Evolutionary conservation across 2,113 vertebrate genomes (phyloP).

Genomic region (Zosterops japonicus): DNA sequence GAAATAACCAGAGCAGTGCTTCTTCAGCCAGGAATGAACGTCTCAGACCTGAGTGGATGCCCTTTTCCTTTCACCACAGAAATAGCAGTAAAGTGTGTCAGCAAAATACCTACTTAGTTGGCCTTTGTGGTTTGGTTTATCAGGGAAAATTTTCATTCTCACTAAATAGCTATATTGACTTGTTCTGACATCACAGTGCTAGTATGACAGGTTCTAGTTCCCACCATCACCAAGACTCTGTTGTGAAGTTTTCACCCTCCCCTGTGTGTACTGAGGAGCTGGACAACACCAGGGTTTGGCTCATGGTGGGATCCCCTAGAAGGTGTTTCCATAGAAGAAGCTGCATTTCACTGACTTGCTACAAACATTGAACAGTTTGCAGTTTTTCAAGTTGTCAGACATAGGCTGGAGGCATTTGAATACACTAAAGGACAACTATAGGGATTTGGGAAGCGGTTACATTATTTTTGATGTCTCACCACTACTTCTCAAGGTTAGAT

Average conservation of each 20-base stretch:
- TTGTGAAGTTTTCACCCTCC: not conserved
- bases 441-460: not conserved
- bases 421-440: not conserved
- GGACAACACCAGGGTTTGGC: not conserved
- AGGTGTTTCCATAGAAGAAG: not conserved
- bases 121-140: not conserved
- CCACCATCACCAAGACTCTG: not conserved
- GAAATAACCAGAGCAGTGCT: not conserved
- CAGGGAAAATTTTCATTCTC: not conserved
- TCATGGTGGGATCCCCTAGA: not conserved
- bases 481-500: not conserved
- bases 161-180: not conserved
- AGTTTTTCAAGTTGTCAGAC: not conserved
- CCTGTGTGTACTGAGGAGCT: not conserved
- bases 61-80: not conserved
- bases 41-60: not conserved
- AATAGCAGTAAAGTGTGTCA: not conserved
- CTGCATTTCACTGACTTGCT: not conserved
- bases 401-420: not conserved
- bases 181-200: not conserved
- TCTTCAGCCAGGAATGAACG: not conserved
- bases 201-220: not conserved
- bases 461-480: not conserved
- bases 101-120: not conserved
- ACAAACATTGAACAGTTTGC: not conserved